A percentile compares a stretch with the other conserved stretches of the same genome.
Conservation (phyloP, 2,113 vertebrate species). For the Misgurnus anguillicaudatus region DNA sequence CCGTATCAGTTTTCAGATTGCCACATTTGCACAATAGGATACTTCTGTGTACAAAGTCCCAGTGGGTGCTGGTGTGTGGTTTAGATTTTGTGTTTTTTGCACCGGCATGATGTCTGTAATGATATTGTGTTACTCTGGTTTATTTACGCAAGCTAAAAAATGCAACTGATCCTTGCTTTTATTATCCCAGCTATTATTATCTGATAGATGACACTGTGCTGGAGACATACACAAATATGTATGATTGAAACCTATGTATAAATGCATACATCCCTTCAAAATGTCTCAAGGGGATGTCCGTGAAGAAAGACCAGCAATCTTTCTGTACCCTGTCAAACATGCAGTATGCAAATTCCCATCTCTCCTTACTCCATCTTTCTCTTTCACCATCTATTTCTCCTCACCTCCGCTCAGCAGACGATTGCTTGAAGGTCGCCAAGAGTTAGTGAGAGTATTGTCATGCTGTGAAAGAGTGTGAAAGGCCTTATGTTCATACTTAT, state of each 20-base stretch:
- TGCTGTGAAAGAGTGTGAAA: constrained; percentile 20
- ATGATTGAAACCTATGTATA: background rate
- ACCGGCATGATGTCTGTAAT: background rate
- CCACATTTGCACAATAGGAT: constrained; percentile 43
- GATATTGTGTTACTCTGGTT: constrained; percentile 24
- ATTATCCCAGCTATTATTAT: background rate
- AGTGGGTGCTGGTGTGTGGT: constrained; percentile 1
- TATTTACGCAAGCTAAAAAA: constrained; percentile 29
- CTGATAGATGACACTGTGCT: background rate
- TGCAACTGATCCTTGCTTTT: background rate
- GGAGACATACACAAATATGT: background rate
- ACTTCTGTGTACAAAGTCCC: constrained; percentile 9
- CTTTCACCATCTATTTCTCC: background rate
- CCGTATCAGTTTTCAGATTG: constrained; percentile 38
- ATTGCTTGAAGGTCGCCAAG: constrained; percentile 20
- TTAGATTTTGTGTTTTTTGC: constrained; percentile 13
- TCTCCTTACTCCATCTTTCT: background rate
- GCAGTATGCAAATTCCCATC: background rate
- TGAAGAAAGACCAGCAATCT: background rate
- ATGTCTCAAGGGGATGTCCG: too few relatives aligned
- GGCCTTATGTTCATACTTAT: constrained; percentile 31
- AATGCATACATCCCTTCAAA: background rate
- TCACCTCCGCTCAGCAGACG: background rate
- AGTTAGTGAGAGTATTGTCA: constrained; percentile 16
- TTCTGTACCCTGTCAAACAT: background rate